phyloP scores from a whole-genome alignment of 2,888 invertebrate species.

The Sericinus montela region DNA sequence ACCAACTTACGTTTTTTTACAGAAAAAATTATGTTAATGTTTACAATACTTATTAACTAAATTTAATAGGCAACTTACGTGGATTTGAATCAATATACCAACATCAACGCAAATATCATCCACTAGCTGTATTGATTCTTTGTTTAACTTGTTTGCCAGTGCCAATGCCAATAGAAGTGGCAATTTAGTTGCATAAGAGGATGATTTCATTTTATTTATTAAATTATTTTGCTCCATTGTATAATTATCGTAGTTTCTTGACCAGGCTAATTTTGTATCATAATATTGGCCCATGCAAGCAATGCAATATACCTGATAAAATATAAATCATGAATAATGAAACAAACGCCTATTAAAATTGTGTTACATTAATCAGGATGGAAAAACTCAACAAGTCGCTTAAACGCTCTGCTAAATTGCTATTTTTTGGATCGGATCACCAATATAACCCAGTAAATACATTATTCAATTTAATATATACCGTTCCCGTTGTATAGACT shows the following conservation, averaged over 20 bases:
- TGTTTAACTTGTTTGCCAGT: slow-evolving; percentile 84
- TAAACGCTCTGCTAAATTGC: too few relatives aligned
- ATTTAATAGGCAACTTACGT: slow-evolving; percentile 82
- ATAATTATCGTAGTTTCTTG: neutral
- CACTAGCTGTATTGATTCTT: slow-evolving; percentile 84
- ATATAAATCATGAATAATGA: too few relatives aligned
- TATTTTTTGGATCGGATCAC: too few relatives aligned
- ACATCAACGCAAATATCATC: slow-evolving; percentile 89
- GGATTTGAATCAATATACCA: slow-evolving; percentile 94
- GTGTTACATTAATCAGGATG: too few relatives aligned
- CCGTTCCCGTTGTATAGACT: too few relatives aligned
- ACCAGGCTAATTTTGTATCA: neutral
- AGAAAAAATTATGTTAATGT: too few relatives aligned
- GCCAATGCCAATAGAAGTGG: slow-evolving; percentile 82
- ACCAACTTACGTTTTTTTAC: too few relatives aligned
- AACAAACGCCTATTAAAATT: too few relatives aligned
- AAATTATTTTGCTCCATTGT: neutral
- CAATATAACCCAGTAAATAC: too few relatives aligned
- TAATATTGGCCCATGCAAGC: neutral
- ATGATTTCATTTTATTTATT: neutral
- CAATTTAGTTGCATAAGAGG: slow-evolving; percentile 1
- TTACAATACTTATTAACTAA: too few relatives aligned
- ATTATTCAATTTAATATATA: too few relatives aligned
- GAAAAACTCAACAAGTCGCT: too few relatives aligned
- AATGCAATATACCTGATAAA: neutral